Base-by-base conservation (phyloP, 2,113 vertebrate species). In the Syngnathus floridae region DNA sequence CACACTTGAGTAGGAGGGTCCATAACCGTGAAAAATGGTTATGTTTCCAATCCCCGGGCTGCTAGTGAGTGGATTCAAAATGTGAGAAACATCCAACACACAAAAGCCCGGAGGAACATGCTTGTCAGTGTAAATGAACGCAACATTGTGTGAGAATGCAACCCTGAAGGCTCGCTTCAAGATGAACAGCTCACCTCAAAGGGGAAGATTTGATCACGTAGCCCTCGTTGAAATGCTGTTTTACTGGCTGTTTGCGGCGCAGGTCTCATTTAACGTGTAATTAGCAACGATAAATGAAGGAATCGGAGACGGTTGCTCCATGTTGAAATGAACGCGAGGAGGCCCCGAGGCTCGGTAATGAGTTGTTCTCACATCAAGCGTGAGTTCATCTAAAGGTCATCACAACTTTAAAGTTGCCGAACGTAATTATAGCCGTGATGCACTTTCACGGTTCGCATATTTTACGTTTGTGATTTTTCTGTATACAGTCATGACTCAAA, bases 11-110 rank as follows among this genome's bases (percentile, higher is more conserved):
- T 49, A 76, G 81, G 67, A 65, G 74, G 71, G 43, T 37, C 75
- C 82, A 83, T 83, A 84, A 86, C 36, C 26, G 64, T 85, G 87
- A 86, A 84, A 84, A 82, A 88, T 87, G 72, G 84, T 67, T 80
- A 79, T 67, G 76, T 69, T 69, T 71, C 82, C 67, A 66, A 75
- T 71, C 84, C 83, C 26, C 51, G 4, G 80, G 84, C 73, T 7
- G 61, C 62, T 55, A 16, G 22, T 48, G 64, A 70, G 49, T 67
- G 14, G 56, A 58, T 63, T 46, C 55, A 21, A 37, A 56, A 45
- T 58, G 55, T 72, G 56, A 37, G 45, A 64, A 66, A 55, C 12
- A 57, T 82, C 69, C 52, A 76, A 64, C 16, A 71, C 64, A 77
- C 62, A 40, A 65, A 66, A 45, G 77, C 74, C 26, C 64, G 12